Evolutionary conservation across 1,140 invertebrate genomes (phyloP).

Genomic region (Goniozus legneri): DNA sequence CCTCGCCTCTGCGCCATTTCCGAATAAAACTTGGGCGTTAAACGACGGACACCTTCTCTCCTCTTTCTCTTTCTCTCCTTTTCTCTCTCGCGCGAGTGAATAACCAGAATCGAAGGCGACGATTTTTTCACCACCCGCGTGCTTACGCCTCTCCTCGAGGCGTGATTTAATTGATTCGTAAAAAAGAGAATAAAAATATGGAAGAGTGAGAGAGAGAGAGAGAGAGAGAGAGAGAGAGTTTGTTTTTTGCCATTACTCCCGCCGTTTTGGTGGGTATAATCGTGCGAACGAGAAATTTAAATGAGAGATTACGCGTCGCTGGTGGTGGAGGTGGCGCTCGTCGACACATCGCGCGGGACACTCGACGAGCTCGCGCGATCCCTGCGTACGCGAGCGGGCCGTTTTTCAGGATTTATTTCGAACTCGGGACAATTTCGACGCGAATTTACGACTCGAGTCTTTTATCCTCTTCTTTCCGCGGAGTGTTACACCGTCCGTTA

Average conservation of each 20-base stretch:
- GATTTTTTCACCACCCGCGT: background rate
- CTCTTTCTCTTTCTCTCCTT: too few relatives aligned
- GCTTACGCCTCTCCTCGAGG: background rate
- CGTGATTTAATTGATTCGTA: background rate
- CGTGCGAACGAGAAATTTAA: constrained; percentile 14
- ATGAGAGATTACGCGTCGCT: constrained; percentile 17
- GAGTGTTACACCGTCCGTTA: too few relatives aligned
- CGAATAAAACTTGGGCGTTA: constrained; percentile 21
- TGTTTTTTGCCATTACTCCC: too few relatives aligned
- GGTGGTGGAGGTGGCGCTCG: constrained; percentile 7
- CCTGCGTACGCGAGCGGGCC: too few relatives aligned
- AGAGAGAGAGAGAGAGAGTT: background rate
- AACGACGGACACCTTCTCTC: too few relatives aligned
- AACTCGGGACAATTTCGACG: too few relatives aligned
- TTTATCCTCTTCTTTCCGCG: too few relatives aligned
- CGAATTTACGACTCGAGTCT: too few relatives aligned
- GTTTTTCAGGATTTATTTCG: too few relatives aligned
- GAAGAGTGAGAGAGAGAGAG: background rate
- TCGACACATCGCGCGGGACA: constrained; percentile 15
- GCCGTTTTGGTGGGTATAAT: too few relatives aligned
- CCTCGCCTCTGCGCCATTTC: constrained; percentile 22
- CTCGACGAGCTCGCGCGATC: constrained; percentile 17
- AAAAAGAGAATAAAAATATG: too few relatives aligned
- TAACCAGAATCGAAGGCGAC: too few relatives aligned
- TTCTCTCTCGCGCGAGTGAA: constrained; percentile 10